Base-by-base conservation (phyloP, 2,888 invertebrate genomes). In the Acrocera orbiculus region DNA sequence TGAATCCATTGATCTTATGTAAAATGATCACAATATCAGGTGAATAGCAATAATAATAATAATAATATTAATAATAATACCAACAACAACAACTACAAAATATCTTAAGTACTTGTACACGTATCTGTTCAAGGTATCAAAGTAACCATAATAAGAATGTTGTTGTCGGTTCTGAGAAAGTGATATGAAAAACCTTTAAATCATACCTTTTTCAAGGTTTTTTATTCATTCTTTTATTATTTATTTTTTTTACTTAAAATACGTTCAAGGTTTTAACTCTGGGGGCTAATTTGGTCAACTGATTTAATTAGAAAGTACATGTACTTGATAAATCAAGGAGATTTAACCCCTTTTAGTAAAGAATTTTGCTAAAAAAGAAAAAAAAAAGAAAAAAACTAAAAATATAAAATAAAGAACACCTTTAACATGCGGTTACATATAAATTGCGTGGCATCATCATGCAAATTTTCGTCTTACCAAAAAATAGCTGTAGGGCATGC, bases 1-100 rank as follows among this genome's bases (percentile, higher is more conserved):
- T 34, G 36, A 35, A 37, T 32, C 32, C 40, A 40, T 37, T 40
- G 40, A 40, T 40, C 40, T 40, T 40, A 40, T 37, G 40, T 40
- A 40, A 40, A 37, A 31, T 36, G 33, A 39, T 39, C 49, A 50
- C 51, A 48, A 34, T 34, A 28, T 34, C 34, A 34, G 34, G 34
- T 28, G 34, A 34, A 34, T n/a, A n/a, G n/a, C n/a, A n/a, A n/a
- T n/a, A n/a, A n/a, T n/a, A n/a, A n/a, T n/a, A n/a, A n/a, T n/a
- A n/a, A n/a, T n/a, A n/a, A n/a, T n/a, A n/a, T n/a, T n/a, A n/a
- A n/a, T n/a, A n/a, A n/a, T n/a, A n/a, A n/a, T n/a, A n/a, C n/a
- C n/a, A n/a, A n/a, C n/a, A n/a, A n/a, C n/a, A n/a, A n/a, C n/a
- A n/a, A n/a, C n/a, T n/a, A n/a, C n/a, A n/a, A n/a, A n/a, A n/a